Evolutionary conservation across 2,113 vertebrate species (phyloP), one percentile per base, ranked within the genome.

Genomic region (Anguilla japonica): DNA sequence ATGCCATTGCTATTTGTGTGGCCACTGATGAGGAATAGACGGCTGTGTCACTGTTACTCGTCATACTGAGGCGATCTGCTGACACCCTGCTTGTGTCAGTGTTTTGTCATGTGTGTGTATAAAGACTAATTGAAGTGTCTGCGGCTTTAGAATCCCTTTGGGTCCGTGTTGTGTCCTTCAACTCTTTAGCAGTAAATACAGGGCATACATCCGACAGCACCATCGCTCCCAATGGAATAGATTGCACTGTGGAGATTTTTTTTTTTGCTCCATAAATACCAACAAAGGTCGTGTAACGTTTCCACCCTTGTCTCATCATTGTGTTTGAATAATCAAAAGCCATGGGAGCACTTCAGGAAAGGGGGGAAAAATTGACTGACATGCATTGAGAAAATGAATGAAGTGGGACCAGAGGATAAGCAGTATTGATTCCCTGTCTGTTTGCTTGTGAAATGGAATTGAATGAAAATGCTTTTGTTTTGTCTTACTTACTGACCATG

Each of bases 401-500:
- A 18, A 40, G 80, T 16, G 46, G 41, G 26, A 41, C 20, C n/a
- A 40, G 34, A 79, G n/a, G 41, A 53, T 67, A 84, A 78, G 43
- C 63, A 40, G 20, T 53, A 78, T n/a, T 29, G 67, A 84, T 71
- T 29, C 16, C 71, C n/a, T 79, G 84, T 85, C 84, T 39, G 6
- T 63, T 63, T 41, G 6, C 18, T 63, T 16, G 39, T 83, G 16
- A 63, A 83, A 83, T 13, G 43, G 84, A 81, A 41, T 41, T 40
- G n/a, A 18, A 80, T 40, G 16, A 80, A 39, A 39, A 39, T 80
- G 29, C 9, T 78, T 84, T 78, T 67, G 60, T 4, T 4, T 67
- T n/a, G n/a, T 75, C 1, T 75, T 79, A 53, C 71, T 79, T 40
- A 43, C 20, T 53, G 53, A 13, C 16, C 84, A 26, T 67, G 18